Conservation (phyloP, 1,140 invertebrate genomes). For the Copidosoma floridanum region DNA sequence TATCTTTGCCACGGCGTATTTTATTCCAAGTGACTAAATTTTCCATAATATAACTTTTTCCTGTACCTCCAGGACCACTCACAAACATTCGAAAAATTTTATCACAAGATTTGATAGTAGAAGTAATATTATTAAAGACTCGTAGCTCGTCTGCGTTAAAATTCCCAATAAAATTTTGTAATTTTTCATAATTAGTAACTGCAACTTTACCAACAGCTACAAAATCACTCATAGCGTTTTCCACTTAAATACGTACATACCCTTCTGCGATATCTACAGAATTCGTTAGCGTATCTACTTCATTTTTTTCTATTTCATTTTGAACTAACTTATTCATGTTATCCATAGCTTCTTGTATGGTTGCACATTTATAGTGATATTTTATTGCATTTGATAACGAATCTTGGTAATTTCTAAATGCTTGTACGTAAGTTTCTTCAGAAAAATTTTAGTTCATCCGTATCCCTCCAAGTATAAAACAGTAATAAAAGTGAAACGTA, state of each 20-base stretch:
- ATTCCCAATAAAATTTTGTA: too few species aligned
- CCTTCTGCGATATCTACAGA: slow-evolving; percentile 1
- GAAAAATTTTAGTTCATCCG: slow-evolving; percentile 24
- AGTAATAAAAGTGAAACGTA: slow-evolving; percentile 29
- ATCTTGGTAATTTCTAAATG: slow-evolving; percentile 15
- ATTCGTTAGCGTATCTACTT: too few species aligned
- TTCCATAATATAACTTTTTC: too few species aligned
- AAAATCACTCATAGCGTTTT: slow-evolving; percentile 30
- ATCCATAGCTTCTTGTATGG: slow-evolving; percentile 22
- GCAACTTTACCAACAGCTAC: slow-evolving; percentile 18
- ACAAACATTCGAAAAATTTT: too few species aligned
- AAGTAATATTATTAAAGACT: too few species aligned
- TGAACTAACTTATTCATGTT: slow-evolving; percentile 13
- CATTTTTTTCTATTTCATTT: slow-evolving; percentile 1
- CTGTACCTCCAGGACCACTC: too few species aligned
- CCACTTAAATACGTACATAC: slow-evolving; percentile 23
- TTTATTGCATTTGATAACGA: slow-evolving; percentile 20
- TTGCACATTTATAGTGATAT: slow-evolving; percentile 28
- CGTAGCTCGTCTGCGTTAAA: too few species aligned
- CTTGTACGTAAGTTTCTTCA: slow-evolving; percentile 22
- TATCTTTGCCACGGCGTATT: too few species aligned
- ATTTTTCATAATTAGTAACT: too few species aligned
- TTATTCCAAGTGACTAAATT: too few species aligned
- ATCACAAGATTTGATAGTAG: too few species aligned
- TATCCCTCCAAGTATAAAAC: slow-evolving; percentile 31